phyloP scores from a whole-genome alignment of 2,113 vertebrate species.

The Murina feae region DNA sequence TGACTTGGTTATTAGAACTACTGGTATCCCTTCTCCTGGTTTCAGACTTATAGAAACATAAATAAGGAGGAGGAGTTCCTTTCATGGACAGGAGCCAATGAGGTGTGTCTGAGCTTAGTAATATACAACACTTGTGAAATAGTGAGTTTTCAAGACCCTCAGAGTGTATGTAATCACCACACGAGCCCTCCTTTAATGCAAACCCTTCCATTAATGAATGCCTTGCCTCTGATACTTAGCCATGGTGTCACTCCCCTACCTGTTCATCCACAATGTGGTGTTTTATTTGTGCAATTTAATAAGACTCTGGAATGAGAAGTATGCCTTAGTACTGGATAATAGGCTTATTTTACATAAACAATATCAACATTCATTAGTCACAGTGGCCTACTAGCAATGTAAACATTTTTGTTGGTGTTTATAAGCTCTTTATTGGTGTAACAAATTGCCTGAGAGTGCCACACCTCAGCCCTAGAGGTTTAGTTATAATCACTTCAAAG shows the following conservation, averaged over 20 bases:
- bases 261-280: not conserved
- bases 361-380: not conserved
- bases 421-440: not conserved
- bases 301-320: conserved; percentile 21
- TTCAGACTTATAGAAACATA: not conserved
- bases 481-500: not conserved
- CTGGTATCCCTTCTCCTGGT: not conserved
- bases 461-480: not conserved
- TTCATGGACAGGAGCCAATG: not conserved
- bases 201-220: not conserved
- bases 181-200: not conserved
- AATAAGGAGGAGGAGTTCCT: not conserved
- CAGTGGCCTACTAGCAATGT: not conserved
- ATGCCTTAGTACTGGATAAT: not conserved
- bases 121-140: not conserved
- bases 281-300: not conserved
- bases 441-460: not conserved
- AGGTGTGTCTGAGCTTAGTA: not conserved
- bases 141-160: fast-evolving
- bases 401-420: conserved; percentile 38
- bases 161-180: not conserved
- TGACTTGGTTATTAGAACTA: not conserved
- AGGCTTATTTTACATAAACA: not conserved
- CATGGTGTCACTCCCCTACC: not conserved
- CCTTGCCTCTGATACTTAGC: not conserved